Conservation (phyloP, 2,888 invertebrate species). For the Amblyjoppa fuscipennis region DNA sequence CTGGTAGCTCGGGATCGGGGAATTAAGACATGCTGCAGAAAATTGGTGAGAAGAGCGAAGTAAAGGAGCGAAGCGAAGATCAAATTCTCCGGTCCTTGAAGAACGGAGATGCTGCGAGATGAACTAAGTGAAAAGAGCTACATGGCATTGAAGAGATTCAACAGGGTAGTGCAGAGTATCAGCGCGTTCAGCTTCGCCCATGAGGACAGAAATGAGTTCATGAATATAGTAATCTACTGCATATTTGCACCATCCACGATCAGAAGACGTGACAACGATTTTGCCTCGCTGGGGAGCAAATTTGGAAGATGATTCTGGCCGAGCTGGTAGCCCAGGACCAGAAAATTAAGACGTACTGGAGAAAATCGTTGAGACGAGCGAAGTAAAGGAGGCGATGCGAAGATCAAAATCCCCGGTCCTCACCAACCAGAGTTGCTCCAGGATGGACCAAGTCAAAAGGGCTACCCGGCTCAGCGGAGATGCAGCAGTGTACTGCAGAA, state of each 20-base stretch:
- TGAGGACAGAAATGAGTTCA: constrained; percentile 45
- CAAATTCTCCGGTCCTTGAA: neutral
- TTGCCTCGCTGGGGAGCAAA: neutral
- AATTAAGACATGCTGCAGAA: neutral
- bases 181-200: constrained; percentile 20
- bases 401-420: neutral
- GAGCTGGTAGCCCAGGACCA: constrained; percentile 8
- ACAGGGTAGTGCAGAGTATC: neutral
- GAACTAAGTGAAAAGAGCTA: neutral
- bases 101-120: neutral
- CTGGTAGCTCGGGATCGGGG: neutral
- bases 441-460: neutral
- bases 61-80: constrained; percentile 3
- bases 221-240: neutral
- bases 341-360: neutral
- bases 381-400: constrained; percentile 4
- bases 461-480: too few species aligned
- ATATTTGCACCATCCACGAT: neutral
- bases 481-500: too few species aligned
- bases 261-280: neutral
- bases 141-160: neutral
- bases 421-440: neutral
- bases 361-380: neutral
- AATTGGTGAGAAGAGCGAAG: neutral
- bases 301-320: neutral